Percentiles rank a stretch among this genome's conserved stretches.
phyloP scores from a whole-genome alignment of 2,113 vertebrate genomes.

The Rhynchopsitta pachyrhyncha region DNA sequence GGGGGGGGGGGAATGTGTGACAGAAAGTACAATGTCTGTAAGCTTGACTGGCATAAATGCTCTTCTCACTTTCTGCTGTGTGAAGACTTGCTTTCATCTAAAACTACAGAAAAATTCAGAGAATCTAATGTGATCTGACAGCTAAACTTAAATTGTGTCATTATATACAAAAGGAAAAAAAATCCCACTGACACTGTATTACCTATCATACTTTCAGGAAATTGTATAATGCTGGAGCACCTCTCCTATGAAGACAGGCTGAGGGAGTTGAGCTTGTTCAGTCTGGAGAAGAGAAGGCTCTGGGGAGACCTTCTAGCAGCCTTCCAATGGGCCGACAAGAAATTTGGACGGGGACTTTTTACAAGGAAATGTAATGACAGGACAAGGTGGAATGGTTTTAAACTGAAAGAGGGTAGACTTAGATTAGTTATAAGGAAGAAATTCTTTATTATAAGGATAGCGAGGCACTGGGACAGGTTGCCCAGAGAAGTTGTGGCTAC shows the following conservation, averaged over 20 bases:
- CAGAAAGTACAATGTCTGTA: not conserved
- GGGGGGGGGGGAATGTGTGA: not conserved
- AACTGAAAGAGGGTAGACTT: not conserved
- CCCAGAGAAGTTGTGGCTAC: not conserved
- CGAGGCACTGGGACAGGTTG: not conserved
- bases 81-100: conserved; percentile 46
- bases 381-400: not conserved
- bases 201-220: not conserved
- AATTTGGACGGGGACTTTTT: not conserved
- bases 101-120: conserved; percentile 35
- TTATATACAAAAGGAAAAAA: conserved; percentile 20
- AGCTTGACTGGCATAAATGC: conserved; percentile 17
- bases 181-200: not conserved
- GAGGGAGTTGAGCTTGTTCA: not conserved
- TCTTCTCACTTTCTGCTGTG: conserved; percentile 17
- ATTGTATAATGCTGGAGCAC: not conserved
- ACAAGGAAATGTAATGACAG: not conserved
- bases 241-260: not conserved
- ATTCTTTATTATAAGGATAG: not conserved
- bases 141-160: conserved; percentile 51
- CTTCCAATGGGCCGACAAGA: not conserved
- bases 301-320: not conserved
- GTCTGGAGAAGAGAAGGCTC: not conserved
- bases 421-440: not conserved
- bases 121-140: conserved; percentile 60